Conservation (phyloP, 2,888 invertebrate species). For the Pediacus dermestoides region DNA sequence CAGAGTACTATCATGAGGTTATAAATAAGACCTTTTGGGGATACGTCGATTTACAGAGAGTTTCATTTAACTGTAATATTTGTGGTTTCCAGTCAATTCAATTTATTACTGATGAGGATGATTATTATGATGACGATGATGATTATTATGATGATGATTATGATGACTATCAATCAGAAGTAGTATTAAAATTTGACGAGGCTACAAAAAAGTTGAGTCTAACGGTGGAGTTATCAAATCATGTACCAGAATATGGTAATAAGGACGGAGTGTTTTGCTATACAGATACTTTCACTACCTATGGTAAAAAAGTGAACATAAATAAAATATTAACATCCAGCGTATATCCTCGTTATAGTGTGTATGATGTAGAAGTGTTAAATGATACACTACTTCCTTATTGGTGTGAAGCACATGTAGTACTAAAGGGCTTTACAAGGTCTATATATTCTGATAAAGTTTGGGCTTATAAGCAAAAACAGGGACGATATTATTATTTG, state of each 20-base stretch:
- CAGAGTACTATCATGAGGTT: slow-evolving; percentile 13
- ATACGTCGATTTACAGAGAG: slow-evolving; percentile 13
- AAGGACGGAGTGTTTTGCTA: slow-evolving; percentile 58
- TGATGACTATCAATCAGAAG: slow-evolving; percentile 12
- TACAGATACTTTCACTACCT: slow-evolving; percentile 56
- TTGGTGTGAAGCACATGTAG: slow-evolving; percentile 61
- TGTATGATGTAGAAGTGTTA: slow-evolving; percentile 54
- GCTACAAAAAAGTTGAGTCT: slow-evolving; percentile 37
- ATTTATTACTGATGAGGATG: too few relatives aligned
- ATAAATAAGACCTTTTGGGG: slow-evolving; percentile 21
- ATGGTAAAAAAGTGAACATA: slow-evolving; percentile 47
- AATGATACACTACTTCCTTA: slow-evolving; percentile 60
- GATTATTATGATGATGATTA: too few relatives aligned
- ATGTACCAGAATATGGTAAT: slow-evolving; percentile 54
- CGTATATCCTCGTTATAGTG: slow-evolving; percentile 12
- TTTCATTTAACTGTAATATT: slow-evolving; percentile 25
- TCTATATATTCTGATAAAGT: slow-evolving; percentile 53
- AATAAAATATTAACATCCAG: slow-evolving; percentile 8
- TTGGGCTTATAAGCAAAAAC: slow-evolving; percentile 48
- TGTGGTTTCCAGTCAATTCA: slow-evolving; percentile 18
- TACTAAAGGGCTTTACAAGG: slow-evolving; percentile 42
- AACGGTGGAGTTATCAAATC: slow-evolving; percentile 56
- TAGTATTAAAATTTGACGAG: slow-evolving; percentile 33
- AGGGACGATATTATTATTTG: slow-evolving; percentile 36
- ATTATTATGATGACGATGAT: too few relatives aligned